Percentiles rank a stretch among this genome's conserved stretches.
Evolutionary conservation across 1,140 invertebrate species (phyloP).

Genomic region (Aphelinus certus): DNA sequence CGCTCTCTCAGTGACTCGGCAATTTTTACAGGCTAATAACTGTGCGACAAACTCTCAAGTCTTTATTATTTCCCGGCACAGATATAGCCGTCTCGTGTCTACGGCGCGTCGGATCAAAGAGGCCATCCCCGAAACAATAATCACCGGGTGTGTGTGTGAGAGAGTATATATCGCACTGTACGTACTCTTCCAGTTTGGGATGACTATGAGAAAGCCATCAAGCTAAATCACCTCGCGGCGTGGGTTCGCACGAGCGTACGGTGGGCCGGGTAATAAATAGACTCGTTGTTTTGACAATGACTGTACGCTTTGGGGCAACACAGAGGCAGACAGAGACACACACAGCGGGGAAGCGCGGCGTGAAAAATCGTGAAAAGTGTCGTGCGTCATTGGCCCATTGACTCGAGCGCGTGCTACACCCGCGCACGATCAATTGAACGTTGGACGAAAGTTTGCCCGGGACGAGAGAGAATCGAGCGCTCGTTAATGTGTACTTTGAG

Average conservation of each 20-base stretch:
- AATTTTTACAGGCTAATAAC: too few species aligned
- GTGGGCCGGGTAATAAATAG: slow-evolving; percentile 28
- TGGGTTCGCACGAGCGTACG: slow-evolving; percentile 7
- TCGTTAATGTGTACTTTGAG: too few species aligned
- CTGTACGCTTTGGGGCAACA: slow-evolving; percentile 2
- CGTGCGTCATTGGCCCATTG: background rate
- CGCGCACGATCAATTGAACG: too few species aligned
- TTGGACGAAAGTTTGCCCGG: too few species aligned
- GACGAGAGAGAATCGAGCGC: too few species aligned
- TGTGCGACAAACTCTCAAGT: background rate
- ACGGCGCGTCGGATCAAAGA: slow-evolving; percentile 20
- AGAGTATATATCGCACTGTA: slow-evolving; percentile 1
- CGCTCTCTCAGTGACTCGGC: too few species aligned
- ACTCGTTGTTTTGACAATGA: slow-evolving; percentile 40
- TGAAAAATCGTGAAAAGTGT: slow-evolving; percentile 39
- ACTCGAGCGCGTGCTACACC: too few species aligned
- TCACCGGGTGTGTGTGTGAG: background rate
- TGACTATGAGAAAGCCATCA: slow-evolving; percentile 29
- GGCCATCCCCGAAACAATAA: slow-evolving; percentile 14
- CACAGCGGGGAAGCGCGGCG: slow-evolving; percentile 9
- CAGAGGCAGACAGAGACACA: background rate
- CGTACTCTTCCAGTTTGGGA: background rate
- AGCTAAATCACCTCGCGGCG: slow-evolving; percentile 11
- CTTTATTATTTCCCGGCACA: slow-evolving; percentile 24
- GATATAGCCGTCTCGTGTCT: background rate